Conservation (phyloP, 2,888 invertebrate species). For the Cristatella mucedo region DNA sequence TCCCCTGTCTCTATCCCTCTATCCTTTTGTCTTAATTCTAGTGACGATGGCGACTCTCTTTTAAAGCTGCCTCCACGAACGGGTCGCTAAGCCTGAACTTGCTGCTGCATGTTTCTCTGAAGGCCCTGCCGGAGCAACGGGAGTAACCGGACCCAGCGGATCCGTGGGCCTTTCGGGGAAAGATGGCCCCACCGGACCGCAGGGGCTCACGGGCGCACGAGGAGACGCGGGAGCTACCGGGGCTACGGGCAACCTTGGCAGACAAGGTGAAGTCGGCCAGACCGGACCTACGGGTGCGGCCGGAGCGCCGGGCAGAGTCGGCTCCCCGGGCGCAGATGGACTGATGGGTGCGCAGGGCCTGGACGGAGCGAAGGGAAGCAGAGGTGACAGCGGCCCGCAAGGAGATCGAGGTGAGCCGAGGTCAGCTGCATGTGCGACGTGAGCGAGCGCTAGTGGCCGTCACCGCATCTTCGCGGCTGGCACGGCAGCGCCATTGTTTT, state of each 20-base stretch:
- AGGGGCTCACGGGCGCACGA: conserved; percentile 8
- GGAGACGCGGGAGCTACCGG: conserved; percentile 10
- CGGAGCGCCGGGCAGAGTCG: conserved; percentile 9
- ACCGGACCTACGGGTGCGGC: conserved; percentile 11
- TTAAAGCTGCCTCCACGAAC: background rate
- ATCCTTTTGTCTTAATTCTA: no score
- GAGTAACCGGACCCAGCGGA: background rate
- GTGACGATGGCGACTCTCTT: no score
- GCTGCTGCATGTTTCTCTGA: background rate
- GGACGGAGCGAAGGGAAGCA: conserved; percentile 7
- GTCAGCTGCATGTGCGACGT: conserved; percentile 10
- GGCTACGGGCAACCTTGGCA: conserved; percentile 5
- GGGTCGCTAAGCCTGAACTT: background rate
- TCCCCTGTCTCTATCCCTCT: no score
- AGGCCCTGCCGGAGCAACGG: no score
- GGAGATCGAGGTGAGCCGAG: conserved; percentile 11
- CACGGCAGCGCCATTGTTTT: no score
- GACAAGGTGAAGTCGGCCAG: conserved; percentile 10
- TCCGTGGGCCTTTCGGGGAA: conserved; percentile 2
- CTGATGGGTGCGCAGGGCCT: conserved; percentile 3
- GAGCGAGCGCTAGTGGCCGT: conserved; percentile 11
- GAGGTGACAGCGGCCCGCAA: conserved; percentile 9
- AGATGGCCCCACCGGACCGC: conserved; percentile 6
- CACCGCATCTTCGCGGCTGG: no score
- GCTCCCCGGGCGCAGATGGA: conserved; percentile 10